Evolutionary conservation across 2,888 invertebrate genomes (phyloP).

Genomic region (Ophion obscuratus): DNA sequence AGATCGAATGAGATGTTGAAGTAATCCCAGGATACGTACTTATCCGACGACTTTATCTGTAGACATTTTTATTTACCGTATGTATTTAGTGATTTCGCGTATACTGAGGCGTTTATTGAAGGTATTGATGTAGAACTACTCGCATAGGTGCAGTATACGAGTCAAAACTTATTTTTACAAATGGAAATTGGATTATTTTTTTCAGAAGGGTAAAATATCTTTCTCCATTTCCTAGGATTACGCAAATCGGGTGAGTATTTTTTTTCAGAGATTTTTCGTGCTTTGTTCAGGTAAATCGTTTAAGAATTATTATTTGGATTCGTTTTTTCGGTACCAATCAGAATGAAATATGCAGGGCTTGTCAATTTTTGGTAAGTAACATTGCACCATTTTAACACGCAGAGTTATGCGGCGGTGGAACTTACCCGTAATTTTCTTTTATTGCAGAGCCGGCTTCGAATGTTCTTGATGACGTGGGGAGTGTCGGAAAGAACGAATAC

Average conservation of each 20-base stretch:
- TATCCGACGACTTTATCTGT: slow-evolving; percentile 42
- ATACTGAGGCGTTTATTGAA: not conserved
- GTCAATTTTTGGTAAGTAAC: not conserved
- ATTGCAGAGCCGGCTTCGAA: slow-evolving; percentile 65
- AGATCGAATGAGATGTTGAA: slow-evolving; percentile 39
- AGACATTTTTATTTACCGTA: not conserved
- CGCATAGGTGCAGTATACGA: too few species aligned
- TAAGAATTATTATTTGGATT: too few species aligned
- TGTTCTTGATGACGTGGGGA: slow-evolving; percentile 68
- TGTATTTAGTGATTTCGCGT: not conserved
- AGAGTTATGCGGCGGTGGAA: not conserved
- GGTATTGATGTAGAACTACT: not conserved
- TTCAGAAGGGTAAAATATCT: too few species aligned
- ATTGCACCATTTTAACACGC: not conserved
- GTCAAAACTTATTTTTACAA: too few species aligned
- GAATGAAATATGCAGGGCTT: too few species aligned
- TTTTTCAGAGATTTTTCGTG: too few species aligned
- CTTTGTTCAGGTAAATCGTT: too few species aligned
- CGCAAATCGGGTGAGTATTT: too few species aligned
- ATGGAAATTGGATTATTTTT: too few species aligned
- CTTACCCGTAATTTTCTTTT: slow-evolving; percentile 62
- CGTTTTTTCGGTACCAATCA: too few species aligned
- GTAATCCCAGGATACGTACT: slow-evolving; percentile 56
- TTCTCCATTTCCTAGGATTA: too few species aligned
- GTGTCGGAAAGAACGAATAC: slow-evolving; percentile 67